A percentile compares a stretch with the other conserved stretches of the same genome.
Evolutionary conservation across 2,888 invertebrate species (phyloP).

Genomic region (Orchesella flavescens): DNA sequence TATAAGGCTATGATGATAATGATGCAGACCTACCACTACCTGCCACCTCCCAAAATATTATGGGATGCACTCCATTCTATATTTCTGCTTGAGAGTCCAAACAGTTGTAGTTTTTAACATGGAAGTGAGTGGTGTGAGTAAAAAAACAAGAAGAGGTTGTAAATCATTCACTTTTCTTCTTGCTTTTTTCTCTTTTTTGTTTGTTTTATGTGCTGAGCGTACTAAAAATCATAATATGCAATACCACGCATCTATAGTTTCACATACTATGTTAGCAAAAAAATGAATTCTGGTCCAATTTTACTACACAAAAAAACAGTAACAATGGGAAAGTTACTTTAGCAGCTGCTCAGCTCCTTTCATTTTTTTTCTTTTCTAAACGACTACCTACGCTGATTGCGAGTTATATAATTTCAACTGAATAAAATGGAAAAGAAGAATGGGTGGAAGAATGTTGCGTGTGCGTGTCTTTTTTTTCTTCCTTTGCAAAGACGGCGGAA

Average conservation of each 20-base stretch:
- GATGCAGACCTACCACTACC: too few relatives aligned
- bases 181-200: background rate
- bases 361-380: background rate
- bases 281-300: conserved; percentile 9
- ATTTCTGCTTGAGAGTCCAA: too few relatives aligned
- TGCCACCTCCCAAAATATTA: conserved; percentile 1
- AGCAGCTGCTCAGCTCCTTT: conserved; percentile 1
- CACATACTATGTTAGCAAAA: conserved; percentile 21
- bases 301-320: conserved; percentile 24
- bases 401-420: too few relatives aligned
- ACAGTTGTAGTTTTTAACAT: background rate
- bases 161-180: conserved; percentile 58
- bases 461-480: conserved; percentile 2
- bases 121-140: conserved; percentile 34
- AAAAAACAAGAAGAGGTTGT: conserved; percentile 36
- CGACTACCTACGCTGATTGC: too few relatives aligned
- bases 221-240: conserved; percentile 6
- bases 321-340: background rate
- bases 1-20: too few relatives aligned
- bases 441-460: background rate
- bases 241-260: background rate
- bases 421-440: too few relatives aligned
- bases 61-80: too few relatives aligned
- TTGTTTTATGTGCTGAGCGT: conserved; percentile 34
- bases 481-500: background rate